Percentiles rank a stretch among this genome's conserved stretches.
Evolutionary conservation across 1,140 invertebrate species (phyloP).

Genomic region (Pristionchus pacificus): DNA sequence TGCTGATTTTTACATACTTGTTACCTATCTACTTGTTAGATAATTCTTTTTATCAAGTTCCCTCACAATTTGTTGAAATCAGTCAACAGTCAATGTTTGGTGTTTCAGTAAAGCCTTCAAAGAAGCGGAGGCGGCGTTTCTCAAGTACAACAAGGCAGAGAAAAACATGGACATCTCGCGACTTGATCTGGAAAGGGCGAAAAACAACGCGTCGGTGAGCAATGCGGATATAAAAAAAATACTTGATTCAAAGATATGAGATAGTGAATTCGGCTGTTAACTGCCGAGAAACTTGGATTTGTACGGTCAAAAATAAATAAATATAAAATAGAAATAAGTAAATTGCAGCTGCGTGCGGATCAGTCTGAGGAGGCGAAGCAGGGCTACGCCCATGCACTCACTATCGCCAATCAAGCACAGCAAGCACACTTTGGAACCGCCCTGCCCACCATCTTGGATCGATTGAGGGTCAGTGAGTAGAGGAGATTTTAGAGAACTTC

Average conservation of each 20-base stretch:
- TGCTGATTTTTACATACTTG: background rate
- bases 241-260: background rate
- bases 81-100: slow-evolving; percentile 7
- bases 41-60: background rate
- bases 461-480: slow-evolving; percentile 31
- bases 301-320: background rate
- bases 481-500: no score
- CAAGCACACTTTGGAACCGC: slow-evolving; percentile 37
- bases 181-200: slow-evolving; percentile 47
- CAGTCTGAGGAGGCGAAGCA: slow-evolving; percentile 53
- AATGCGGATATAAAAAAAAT: slow-evolving; percentile 3
- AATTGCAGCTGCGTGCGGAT: slow-evolving; percentile 36
- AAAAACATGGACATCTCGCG: slow-evolving; percentile 54
- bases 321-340: background rate
- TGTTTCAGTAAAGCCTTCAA: slow-evolving; percentile 50
- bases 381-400: slow-evolving; percentile 39
- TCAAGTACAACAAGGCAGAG: slow-evolving; percentile 54
- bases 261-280: background rate
- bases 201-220: slow-evolving; percentile 33
- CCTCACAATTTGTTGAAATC: slow-evolving; percentile 5
- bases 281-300: background rate
- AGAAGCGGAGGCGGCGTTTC: slow-evolving; percentile 48
- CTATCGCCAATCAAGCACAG: slow-evolving; percentile 45
- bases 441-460: slow-evolving; percentile 48
- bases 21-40: background rate